A percentile compares a stretch with the other conserved stretches of the same genome.
Evolutionary conservation across 2,888 invertebrate genomes (phyloP).

Genomic region (Drosophila eohydei): DNA sequence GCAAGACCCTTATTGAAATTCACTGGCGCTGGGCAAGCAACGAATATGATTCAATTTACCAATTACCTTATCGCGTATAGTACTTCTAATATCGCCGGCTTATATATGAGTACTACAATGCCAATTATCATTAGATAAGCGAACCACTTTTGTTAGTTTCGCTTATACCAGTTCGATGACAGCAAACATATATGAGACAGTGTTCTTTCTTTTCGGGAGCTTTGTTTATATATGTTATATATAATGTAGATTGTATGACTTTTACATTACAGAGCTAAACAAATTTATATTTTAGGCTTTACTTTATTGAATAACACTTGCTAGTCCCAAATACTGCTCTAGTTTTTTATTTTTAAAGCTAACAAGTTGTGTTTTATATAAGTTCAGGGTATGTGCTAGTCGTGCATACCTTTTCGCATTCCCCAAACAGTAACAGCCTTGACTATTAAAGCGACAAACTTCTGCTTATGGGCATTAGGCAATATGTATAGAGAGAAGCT

Average conservation of each 20-base stretch:
- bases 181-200: neutral
- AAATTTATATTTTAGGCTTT: too few species aligned
- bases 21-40: neutral
- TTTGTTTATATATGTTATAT: neutral
- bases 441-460: neutral
- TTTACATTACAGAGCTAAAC: too few species aligned
- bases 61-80: conserved; percentile 19
- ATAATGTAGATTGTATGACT: too few species aligned
- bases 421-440: neutral
- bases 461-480: neutral
- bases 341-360: too few species aligned
- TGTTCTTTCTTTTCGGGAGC: neutral
- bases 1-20: conserved; percentile 20
- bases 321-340: too few species aligned
- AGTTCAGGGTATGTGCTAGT: neutral
- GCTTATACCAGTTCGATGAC: neutral
- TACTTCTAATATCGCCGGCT: conserved; percentile 2
- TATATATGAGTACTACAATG: conserved; percentile 13
- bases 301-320: too few species aligned
- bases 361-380: too few species aligned
- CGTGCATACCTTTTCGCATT: neutral
- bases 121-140: conserved; percentile 22
- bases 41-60: conserved; percentile 9
- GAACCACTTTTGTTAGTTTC: neutral
- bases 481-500: neutral